Base-by-base conservation (phyloP, 2,888 invertebrate genomes). In the Tipula unca region DNA sequence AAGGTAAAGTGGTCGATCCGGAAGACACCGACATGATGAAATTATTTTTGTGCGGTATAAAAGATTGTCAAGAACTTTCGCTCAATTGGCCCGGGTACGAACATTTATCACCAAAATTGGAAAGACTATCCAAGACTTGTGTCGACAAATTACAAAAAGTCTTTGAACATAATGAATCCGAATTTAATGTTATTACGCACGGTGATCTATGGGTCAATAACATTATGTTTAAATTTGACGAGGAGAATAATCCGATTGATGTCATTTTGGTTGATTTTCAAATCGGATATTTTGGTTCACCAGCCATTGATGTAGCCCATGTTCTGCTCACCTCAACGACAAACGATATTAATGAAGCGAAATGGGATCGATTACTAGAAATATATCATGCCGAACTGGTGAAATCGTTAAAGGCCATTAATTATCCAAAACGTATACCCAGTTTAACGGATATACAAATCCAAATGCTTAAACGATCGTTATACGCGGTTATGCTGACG, bases 121-220 rank as follows among this genome's bases (percentile, higher is more conserved):
- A 85, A 14, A 35, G 14, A 54, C 29, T 29, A 29, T 14, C 14
- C n/a, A 6, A 69, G 13, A 32, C 4, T 29, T 32, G 17, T 69
- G 29, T 35, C 17, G 35, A 35, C 10, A 69, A 69, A 69, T 17
- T 39, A 20, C 14, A 54, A 8, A 69, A 1, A 39, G 8, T 35
- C 17, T 85, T 48, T 48, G 17, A 10, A 85, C 1, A 8, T 25
- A 39, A 85, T 20, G 39, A 39, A 20, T 20, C 25, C 14, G 29
- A 83, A 1, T 84, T 84, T 10, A 39, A 36, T 2, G 39, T 39
- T 1, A 14, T 85, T 6, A 90, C 90, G 86, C 91, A 91, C 86
- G 91, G 90, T 6, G 91, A 91, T 87, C 87, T 90, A 10, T 90
- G 90, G 90, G 87, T 89, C 3, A 90, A 90, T 86, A 91, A 91